Conservation (phyloP, 2,797 vertebrate genomes). For the Mormyrops attenuatus region DNA sequence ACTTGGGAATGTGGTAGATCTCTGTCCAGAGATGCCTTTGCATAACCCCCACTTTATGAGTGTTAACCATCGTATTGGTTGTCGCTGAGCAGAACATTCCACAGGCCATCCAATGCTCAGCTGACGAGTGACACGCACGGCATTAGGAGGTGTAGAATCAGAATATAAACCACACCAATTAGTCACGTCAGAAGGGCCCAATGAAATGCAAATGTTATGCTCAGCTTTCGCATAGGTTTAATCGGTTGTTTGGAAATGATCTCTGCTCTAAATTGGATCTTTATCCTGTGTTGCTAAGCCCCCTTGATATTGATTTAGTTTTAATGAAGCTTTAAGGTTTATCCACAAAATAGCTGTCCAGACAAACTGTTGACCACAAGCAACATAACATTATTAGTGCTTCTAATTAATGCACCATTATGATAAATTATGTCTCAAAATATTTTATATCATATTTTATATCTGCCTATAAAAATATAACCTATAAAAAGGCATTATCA, state of each 20-base stretch:
- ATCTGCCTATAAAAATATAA: not conserved
- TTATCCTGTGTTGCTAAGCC: slow-evolving; percentile 23
- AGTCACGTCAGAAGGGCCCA: slow-evolving; percentile 28
- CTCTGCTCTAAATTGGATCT: slow-evolving; percentile 20
- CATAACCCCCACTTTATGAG: not conserved
- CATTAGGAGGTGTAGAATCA: not conserved
- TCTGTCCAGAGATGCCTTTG: not conserved
- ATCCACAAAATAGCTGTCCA: slow-evolving; percentile 35
- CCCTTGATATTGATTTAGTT: slow-evolving; percentile 44
- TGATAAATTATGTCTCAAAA: not conserved
- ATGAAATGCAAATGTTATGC: slow-evolving; percentile 44
- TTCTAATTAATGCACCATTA: not conserved
- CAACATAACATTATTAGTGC: slow-evolving; percentile 15
- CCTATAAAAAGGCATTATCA: not conserved
- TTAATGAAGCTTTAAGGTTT: slow-evolving; percentile 50
- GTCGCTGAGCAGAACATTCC: slow-evolving; percentile 36
- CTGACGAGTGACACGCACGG: slow-evolving; percentile 35
- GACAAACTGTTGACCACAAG: slow-evolving; percentile 36
- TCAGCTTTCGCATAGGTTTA: slow-evolving; percentile 33
- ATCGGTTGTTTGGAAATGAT: slow-evolving; percentile 35
- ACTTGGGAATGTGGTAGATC: not conserved
- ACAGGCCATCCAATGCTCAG: slow-evolving; percentile 14
- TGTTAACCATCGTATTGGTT: slow-evolving; percentile 31
- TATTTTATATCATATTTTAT: not conserved
- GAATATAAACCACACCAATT: slow-evolving; percentile 7